Conservation (phyloP, 2,797 vertebrate species). For the Champsocephalus esox region DNA sequence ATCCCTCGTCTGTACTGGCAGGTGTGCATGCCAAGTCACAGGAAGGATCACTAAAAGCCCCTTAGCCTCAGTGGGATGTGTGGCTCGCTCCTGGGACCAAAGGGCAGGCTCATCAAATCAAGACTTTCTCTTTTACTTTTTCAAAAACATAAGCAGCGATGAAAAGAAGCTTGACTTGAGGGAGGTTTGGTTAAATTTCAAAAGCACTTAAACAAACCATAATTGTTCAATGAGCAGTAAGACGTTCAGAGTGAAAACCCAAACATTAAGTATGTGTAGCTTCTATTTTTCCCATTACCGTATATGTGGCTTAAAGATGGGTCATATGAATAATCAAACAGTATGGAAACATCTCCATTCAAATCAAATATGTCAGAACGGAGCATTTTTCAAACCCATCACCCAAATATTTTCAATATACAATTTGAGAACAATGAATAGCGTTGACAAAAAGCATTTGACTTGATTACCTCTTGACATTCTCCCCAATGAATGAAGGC, state of each 20-base stretch:
- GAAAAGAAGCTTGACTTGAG: slow-evolving; percentile 13
- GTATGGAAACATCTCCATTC: slow-evolving; percentile 43
- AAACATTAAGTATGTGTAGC: slow-evolving; percentile 71
- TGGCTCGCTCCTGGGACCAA: slow-evolving; percentile 37
- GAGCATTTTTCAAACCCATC: slow-evolving; percentile 38
- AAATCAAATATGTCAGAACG: slow-evolving; percentile 50
- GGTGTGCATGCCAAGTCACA: slow-evolving; percentile 73
- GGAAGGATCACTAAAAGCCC: slow-evolving; percentile 69
- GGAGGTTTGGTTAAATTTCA: slow-evolving; percentile 44
- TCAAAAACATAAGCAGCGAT: slow-evolving; percentile 21
- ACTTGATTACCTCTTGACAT: slow-evolving; percentile 80
- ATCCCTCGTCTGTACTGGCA: slow-evolving; percentile 71
- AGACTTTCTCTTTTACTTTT: background rate
- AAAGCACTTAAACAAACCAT: slow-evolving; percentile 51
- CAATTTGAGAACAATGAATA: slow-evolving; percentile 55
- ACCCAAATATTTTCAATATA: slow-evolving; percentile 51
- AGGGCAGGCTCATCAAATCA: slow-evolving; percentile 45
- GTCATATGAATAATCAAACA: slow-evolving; percentile 73
- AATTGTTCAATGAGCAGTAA: slow-evolving; percentile 61
- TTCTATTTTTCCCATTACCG: slow-evolving; percentile 54
- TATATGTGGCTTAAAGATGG: slow-evolving; percentile 60
- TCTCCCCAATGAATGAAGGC: slow-evolving; percentile 66
- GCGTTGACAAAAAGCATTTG: slow-evolving; percentile 68
- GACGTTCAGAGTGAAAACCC: slow-evolving; percentile 54
- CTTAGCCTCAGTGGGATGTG: slow-evolving; percentile 66